Evolutionary conservation across 2,797 vertebrate species (phyloP).

Genomic region (Bradypodion pumilum): DNA sequence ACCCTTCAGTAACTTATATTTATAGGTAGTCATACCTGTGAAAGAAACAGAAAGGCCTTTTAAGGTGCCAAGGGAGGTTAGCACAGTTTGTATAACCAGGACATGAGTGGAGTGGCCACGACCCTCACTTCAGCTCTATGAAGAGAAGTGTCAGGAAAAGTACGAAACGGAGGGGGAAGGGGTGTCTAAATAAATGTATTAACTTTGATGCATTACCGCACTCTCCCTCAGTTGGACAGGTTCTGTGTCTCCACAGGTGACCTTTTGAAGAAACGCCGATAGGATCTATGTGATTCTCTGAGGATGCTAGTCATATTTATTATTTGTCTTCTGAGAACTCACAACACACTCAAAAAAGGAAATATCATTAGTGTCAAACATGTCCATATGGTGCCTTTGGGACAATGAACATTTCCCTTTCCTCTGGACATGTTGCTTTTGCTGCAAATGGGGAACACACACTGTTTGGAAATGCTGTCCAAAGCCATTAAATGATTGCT

Average conservation of each 20-base stretch:
- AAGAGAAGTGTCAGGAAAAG: too few relatives aligned
- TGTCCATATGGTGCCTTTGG: neutral
- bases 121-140: too few relatives aligned
- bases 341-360: neutral
- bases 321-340: neutral
- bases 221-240: too few relatives aligned
- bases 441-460: neutral
- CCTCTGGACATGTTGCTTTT: neutral
- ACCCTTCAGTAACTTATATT: neutral
- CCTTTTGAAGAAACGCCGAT: too few relatives aligned
- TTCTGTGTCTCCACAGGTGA: too few relatives aligned
- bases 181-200: too few relatives aligned
- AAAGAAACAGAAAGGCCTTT: neutral
- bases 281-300: too few relatives aligned
- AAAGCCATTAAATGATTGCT: neutral
- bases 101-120: neutral
- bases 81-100: too few relatives aligned
- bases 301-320: neutral
- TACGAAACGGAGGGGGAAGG: neutral
- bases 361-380: neutral
- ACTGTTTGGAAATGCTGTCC: neutral
- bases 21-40: neutral
- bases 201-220: too few relatives aligned
- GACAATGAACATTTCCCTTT: neutral
- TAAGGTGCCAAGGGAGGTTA: too few relatives aligned